phyloP scores from a whole-genome alignment of 2,797 vertebrate species.

The Paguma larvata region DNA sequence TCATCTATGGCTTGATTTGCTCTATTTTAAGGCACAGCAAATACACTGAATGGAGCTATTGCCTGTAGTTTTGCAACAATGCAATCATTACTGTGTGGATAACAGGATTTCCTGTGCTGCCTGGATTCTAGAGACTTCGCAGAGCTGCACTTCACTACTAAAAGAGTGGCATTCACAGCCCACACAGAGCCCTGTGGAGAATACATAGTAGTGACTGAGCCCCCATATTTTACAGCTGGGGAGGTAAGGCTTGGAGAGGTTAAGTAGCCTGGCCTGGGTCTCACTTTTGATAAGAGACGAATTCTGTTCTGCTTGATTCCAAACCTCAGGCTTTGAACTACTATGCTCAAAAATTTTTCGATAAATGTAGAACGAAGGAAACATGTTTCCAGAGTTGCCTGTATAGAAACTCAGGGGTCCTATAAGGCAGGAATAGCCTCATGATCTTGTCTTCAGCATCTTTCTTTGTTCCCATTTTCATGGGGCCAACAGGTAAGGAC shows the following conservation, averaged over 20 bases:
- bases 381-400: not conserved
- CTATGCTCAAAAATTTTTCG: not conserved
- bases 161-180: not conserved
- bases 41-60: not conserved
- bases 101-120: not conserved
- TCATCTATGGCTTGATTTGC: not conserved
- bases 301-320: constrained; percentile 30
- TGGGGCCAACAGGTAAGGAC: not conserved
- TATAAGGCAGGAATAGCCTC: not conserved
- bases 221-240: not conserved
- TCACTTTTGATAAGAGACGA: not conserved
- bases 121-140: not conserved
- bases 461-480: not conserved
- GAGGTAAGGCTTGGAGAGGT: not conserved
- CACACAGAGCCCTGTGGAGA: not conserved
- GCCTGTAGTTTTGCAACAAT: constrained; percentile 4
- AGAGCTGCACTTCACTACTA: not conserved
- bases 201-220: not conserved
- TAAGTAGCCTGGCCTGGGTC: not conserved
- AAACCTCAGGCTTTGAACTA: not conserved
- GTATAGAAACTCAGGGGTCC: not conserved
- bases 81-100: not conserved
- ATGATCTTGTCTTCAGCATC: not conserved
- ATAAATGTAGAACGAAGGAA: not conserved
- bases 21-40: not conserved